Base-by-base conservation (phyloP, 2,888 invertebrate species). In the Dolichomitus sp. region DNA sequence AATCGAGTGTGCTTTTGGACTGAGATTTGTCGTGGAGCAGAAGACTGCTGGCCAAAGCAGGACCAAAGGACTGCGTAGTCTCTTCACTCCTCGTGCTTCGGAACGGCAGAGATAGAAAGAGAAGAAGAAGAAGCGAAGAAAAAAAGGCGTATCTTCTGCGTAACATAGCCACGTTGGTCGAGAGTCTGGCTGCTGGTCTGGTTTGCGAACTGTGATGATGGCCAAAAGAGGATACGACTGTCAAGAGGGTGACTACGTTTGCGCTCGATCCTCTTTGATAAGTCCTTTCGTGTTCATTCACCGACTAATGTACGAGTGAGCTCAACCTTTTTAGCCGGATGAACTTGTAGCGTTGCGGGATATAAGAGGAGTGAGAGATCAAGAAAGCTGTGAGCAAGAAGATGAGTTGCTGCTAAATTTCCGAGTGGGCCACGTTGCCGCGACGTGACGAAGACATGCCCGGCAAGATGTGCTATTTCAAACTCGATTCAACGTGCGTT, bases 391-490 rank as follows among this genome's bases (percentile, higher is more conserved):
- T n/a, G 61, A 68, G 70, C 27, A 48, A 30, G 66, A 63, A 59
- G 76, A 70, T 48, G 37, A 63, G 81, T 59, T 59, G 48, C 9
- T 48, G 61, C 59, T 33, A 81, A 40, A 81, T 78, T 63, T 75
- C 54, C 33, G 45, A 52, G 65, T 40, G 75, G 50, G 42, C 57
- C 73, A 42, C 70, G 61, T 11, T 61, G 79, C 57, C 37, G 78
- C 74, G 77, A 78, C 57, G 63, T 45, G 74, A 80, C 65, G 66
- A 77, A 70, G 78, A 86, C 88, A 90, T 89, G 89, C 80, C 83
- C 81, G 84, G 88, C 90, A 90, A 90, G 88, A 86, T 86, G 86
- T 86, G 89, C 90, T 92, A 89, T 89, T 91, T 90, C 90, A 89
- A 75, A 78, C 65, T 86, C 88, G 86, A 91, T 91, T 90, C 90